Conservation (phyloP, 2,888 invertebrate species). For the Phengaris arion region DNA sequence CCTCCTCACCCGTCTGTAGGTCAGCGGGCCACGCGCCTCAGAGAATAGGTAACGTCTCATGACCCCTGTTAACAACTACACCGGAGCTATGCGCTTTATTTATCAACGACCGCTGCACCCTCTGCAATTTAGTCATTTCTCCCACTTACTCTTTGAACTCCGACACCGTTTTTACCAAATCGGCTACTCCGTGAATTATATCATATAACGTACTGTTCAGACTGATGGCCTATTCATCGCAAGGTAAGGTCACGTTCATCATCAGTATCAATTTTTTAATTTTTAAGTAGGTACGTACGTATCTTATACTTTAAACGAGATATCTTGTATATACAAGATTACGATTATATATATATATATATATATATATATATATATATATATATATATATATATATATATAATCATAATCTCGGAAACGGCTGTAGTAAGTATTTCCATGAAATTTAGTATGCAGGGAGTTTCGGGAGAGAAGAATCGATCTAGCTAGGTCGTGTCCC, state of each 20-base stretch:
- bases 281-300: too few species aligned
- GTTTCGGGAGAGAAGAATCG: too few species aligned
- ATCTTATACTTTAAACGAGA: too few species aligned
- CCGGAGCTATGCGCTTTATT: constrained; percentile 31
- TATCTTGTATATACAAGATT: too few species aligned
- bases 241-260: constrained; percentile 9
- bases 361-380: too few species aligned
- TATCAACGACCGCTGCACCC: constrained; percentile 33
- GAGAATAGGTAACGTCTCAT: constrained; percentile 30
- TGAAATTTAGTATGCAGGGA: too few species aligned
- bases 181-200: constrained; percentile 29
- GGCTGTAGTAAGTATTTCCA: too few species aligned
- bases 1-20: constrained; percentile 27
- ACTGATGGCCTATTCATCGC: constrained; percentile 12
- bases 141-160: constrained; percentile 51
- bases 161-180: constrained; percentile 47
- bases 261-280: not conserved
- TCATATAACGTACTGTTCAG: constrained; percentile 21
- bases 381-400: too few species aligned
- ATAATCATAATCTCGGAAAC: too few species aligned
- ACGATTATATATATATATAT: too few species aligned
- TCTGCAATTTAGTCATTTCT: constrained; percentile 33
- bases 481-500: too few species aligned
- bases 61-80: constrained; percentile 32
- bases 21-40: constrained; percentile 30